Conservation (phyloP, 2,113 vertebrate genomes). For the Talpa occidentalis region DNA sequence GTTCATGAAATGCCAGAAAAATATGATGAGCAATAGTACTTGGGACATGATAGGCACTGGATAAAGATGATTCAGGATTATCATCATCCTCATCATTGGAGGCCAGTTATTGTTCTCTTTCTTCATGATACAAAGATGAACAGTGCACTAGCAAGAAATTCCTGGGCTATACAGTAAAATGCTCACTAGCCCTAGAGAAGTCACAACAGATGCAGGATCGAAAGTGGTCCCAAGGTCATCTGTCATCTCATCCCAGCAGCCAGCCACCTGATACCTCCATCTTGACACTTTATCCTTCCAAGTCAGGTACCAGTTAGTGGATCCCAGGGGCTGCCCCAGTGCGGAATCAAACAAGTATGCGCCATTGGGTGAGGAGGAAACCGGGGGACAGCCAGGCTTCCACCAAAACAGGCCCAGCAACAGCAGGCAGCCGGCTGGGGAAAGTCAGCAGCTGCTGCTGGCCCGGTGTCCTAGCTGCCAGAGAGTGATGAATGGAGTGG, state of each 20-base stretch:
- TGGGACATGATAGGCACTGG: not conserved
- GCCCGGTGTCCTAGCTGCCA: slow-evolving; percentile 68
- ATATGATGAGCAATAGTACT: not conserved
- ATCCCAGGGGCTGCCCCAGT: not conserved
- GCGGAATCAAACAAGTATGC: not conserved
- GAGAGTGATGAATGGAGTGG: slow-evolving; percentile 73
- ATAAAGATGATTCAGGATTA: not conserved
- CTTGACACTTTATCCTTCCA: slow-evolving; percentile 43
- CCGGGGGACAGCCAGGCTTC: not conserved
- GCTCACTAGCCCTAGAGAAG: not conserved
- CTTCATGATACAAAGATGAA: not conserved
- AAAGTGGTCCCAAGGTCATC: not conserved
- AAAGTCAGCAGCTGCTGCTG: slow-evolving; percentile 76
- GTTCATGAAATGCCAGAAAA: slow-evolving; percentile 31
- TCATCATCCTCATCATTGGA: not conserved
- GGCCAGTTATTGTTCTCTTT: not conserved
- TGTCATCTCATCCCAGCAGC: not conserved
- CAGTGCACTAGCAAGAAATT: not conserved
- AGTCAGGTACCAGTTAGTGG: not conserved
- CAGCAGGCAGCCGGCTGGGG: slow-evolving; percentile 77
- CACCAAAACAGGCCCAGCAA: slow-evolving; percentile 36
- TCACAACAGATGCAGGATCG: not conserved
- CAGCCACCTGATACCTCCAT: slow-evolving; percentile 40
- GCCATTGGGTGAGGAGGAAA: not conserved
- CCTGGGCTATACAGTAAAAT: not conserved